Conservation (phyloP, 2,113 vertebrate genomes). For the Corapipo altera region DNA sequence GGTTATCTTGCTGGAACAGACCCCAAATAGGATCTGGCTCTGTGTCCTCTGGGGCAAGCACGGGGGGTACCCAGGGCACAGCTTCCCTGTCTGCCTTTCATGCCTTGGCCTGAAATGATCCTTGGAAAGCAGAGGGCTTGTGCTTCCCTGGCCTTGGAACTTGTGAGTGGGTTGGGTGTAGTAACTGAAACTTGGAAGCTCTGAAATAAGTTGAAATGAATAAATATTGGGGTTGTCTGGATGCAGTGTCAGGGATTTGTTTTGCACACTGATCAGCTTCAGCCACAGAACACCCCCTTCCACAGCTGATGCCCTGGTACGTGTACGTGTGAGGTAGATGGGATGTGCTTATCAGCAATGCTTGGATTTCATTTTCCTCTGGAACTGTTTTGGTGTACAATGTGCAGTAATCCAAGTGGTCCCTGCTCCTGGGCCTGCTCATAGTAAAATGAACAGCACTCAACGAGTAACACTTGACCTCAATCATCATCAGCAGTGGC, state of each 20-base stretch:
- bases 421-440: neutral
- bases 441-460: neutral
- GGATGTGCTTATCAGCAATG: neutral
- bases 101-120: neutral
- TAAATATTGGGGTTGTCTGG: neutral
- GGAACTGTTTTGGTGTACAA: neutral
- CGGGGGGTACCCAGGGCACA: neutral
- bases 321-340: rapidly evolving
- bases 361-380: neutral
- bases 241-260: rapidly evolving
- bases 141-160: neutral
- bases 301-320: too few species aligned
- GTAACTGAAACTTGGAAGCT: neutral
- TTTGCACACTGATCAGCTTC: neutral
- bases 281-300: neutral
- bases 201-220: neutral
- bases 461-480: neutral
- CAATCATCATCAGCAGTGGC: rapidly evolving
- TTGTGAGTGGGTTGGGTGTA: neutral
- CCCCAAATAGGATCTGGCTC: neutral
- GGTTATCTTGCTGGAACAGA: neutral
- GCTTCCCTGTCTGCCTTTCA: rapidly evolving
- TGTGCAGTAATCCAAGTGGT: rapidly evolving
- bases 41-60: neutral
- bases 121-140: neutral